Percentiles rank a stretch among this genome's conserved stretches.
Evolutionary conservation across 2,888 invertebrate species (phyloP).

Genomic region (Cerceris ruficornis): DNA sequence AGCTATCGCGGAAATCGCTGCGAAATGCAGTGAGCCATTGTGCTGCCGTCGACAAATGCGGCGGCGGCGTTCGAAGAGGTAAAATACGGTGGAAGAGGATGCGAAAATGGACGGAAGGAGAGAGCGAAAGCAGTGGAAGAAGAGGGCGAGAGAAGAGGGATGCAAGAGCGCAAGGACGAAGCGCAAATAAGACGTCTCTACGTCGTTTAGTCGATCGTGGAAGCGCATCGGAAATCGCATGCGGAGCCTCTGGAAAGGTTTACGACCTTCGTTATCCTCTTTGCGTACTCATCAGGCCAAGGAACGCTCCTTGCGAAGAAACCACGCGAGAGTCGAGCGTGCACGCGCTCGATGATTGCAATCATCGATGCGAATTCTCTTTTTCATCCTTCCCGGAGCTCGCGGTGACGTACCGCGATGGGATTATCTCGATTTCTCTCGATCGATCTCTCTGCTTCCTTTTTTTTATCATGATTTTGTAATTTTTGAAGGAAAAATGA

Average conservation of each 20-base stretch:
- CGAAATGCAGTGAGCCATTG: constrained; percentile 38
- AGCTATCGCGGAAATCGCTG: constrained; percentile 52
- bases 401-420: constrained; percentile 41
- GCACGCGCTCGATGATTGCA: constrained; percentile 42
- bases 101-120: neutral
- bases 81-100: neutral
- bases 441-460: neutral
- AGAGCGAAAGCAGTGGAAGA: constrained; percentile 17
- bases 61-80: neutral
- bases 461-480: neutral
- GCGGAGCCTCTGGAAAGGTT: constrained; percentile 49
- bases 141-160: constrained; percentile 17
- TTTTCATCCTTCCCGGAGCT: constrained; percentile 35
- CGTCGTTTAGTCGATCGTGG: constrained; percentile 54
- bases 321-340: constrained; percentile 32
- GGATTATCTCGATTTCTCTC: constrained; percentile 43
- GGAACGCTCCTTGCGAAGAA: constrained; percentile 37
- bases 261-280: constrained; percentile 57
- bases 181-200: constrained; percentile 55
- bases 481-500: neutral
- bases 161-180: constrained; percentile 20
- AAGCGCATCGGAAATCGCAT: constrained; percentile 54
- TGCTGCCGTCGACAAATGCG: constrained; percentile 35
- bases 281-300: constrained; percentile 50
- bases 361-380: constrained; percentile 50